Conservation (phyloP, 2,888 invertebrate genomes). For the Linnaemya vulpina region DNA sequence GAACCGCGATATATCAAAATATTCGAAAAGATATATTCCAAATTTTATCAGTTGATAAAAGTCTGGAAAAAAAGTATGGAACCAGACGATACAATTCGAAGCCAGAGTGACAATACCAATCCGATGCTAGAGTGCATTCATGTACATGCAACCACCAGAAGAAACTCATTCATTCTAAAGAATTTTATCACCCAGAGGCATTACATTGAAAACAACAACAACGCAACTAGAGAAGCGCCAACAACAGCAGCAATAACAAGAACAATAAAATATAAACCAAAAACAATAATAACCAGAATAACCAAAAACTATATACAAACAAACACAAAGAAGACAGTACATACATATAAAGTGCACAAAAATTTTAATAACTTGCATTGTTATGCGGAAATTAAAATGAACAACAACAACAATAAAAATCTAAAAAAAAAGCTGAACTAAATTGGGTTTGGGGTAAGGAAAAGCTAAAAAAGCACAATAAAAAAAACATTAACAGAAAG, state of each 20-base stretch:
- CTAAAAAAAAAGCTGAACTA: slow-evolving; percentile 37
- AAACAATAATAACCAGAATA: slow-evolving; percentile 64
- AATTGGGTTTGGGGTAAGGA: slow-evolving; percentile 54
- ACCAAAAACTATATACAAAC: slow-evolving; percentile 4
- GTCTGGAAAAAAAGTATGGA: too few relatives aligned
- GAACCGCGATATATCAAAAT: too few relatives aligned
- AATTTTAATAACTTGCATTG: slow-evolving; percentile 72
- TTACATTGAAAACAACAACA: slow-evolving; percentile 60
- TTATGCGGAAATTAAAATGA: slow-evolving; percentile 71
- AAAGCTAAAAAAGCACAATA: not conserved
- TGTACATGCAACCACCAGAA: not conserved
- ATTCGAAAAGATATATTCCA: too few relatives aligned
- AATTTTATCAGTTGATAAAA: too few relatives aligned
- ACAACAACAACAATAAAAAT: slow-evolving; percentile 39
- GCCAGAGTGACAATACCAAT: not conserved
- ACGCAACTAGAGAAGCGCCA: slow-evolving; percentile 33
- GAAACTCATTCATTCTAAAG: slow-evolving; percentile 58
- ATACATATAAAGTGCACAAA: slow-evolving; percentile 63
- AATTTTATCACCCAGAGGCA: slow-evolving; percentile 68
- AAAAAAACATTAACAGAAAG: slow-evolving; percentile 36
- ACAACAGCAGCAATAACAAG: slow-evolving; percentile 33
- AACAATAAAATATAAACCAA: slow-evolving; percentile 59
- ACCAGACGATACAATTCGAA: too few relatives aligned
- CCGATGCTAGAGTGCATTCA: slow-evolving; percentile 16
- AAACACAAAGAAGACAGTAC: slow-evolving; percentile 21